Evolutionary conservation across 2,888 invertebrate species (phyloP).

Genomic region (Cephus sareptanus): DNA sequence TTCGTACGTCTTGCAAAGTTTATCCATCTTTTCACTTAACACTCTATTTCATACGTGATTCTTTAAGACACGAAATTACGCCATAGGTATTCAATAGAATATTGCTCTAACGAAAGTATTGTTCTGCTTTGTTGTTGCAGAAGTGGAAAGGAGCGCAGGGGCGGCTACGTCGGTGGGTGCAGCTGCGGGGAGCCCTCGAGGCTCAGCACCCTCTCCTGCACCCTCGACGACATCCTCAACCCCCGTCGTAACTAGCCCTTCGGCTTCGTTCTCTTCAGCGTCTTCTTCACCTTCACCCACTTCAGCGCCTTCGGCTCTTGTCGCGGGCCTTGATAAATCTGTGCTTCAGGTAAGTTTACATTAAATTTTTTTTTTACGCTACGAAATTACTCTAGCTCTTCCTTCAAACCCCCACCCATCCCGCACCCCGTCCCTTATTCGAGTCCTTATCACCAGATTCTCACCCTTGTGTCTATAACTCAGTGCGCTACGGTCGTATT

Average conservation of each 20-base stretch:
- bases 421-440: not conserved
- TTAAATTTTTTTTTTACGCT: conserved; percentile 1
- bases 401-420: not conserved
- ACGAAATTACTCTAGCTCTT: conserved; percentile 7
- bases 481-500: not conserved
- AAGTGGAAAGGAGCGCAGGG: conserved; percentile 51
- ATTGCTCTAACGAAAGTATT: not conserved
- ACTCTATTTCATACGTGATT: not conserved
- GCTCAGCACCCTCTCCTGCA: conserved; percentile 54
- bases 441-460: not conserved
- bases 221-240: conserved; percentile 52
- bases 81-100: not conserved
- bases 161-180: conserved; percentile 51
- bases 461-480: not conserved
- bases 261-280: conserved; percentile 50
- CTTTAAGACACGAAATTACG: not conserved
- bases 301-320: conserved; percentile 67
- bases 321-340: conserved; percentile 80
- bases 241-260: conserved; percentile 64
- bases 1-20: not conserved
- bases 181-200: conserved; percentile 51
- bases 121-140: conserved; percentile 45
- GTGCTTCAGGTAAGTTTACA: conserved; percentile 72
- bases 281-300: conserved; percentile 58
- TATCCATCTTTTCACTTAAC: not conserved